phyloP scores from a whole-genome alignment of 2,888 invertebrate genomes.

The Leptodirus hochenwartii region DNA sequence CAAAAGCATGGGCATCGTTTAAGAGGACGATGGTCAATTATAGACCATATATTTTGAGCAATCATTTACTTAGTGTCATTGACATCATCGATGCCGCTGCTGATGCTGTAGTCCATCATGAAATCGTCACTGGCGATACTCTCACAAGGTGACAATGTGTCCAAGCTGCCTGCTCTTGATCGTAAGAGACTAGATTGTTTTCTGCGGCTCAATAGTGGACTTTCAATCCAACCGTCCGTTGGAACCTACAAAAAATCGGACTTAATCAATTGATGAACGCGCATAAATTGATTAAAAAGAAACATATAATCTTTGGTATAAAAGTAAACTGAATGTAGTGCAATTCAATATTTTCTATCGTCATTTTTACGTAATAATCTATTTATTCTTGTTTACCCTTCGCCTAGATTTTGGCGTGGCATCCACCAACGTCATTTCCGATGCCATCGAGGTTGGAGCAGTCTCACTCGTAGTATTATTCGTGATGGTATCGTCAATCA shows the following conservation, averaged over 20 bases:
- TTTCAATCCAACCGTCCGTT: too few relatives aligned
- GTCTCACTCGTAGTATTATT: conserved; percentile 16
- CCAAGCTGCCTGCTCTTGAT: conserved; percentile 44
- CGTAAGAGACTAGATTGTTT: too few relatives aligned
- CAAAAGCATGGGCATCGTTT: too few relatives aligned
- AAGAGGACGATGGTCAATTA: too few relatives aligned
- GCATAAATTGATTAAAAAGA: not conserved
- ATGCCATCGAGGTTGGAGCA: conserved; percentile 15
- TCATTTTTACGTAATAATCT: too few relatives aligned
- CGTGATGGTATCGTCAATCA: conserved; percentile 52
- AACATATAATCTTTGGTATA: too few relatives aligned
- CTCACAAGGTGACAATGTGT: conserved; percentile 66
- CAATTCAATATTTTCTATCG: too few relatives aligned
- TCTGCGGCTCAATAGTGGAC: conserved; percentile 32
- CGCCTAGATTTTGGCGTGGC: conserved; percentile 23
- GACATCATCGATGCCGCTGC: conserved; percentile 32
- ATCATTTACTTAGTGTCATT: too few relatives aligned
- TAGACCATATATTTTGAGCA: too few relatives aligned
- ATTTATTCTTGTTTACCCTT: too few relatives aligned
- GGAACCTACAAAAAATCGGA: too few relatives aligned
- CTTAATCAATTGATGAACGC: not conserved
- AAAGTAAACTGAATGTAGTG: too few relatives aligned
- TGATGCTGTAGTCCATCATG: conserved; percentile 66
- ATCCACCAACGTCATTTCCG: conserved; percentile 20
- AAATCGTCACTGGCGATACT: conserved; percentile 76